Conservation (phyloP, 1,140 invertebrate species). For the Drosophila sulfurigaster region DNA sequence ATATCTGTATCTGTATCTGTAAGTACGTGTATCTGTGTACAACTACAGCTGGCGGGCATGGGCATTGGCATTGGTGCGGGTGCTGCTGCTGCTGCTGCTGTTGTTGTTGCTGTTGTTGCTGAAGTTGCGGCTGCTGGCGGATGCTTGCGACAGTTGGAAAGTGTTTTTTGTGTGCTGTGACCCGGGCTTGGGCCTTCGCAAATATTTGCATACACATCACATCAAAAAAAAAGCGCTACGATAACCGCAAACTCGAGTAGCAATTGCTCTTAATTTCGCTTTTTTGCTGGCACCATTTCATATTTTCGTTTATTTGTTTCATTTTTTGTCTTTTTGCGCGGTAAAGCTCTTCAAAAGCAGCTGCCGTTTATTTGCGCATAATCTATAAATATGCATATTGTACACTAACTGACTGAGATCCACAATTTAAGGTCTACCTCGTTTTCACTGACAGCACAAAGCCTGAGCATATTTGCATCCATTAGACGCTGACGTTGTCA, state of each 20-base stretch:
- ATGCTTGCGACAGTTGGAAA: conserved; percentile 79
- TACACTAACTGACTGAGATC: conserved; percentile 21
- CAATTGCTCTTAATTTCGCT: conserved; percentile 78
- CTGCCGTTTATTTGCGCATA: conserved; percentile 16
- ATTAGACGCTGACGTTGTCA: conserved; percentile 8
- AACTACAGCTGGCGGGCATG: conserved; percentile 49
- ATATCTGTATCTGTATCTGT: conserved; percentile 13
- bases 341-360: conserved; percentile 10
- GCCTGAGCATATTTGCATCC: neutral
- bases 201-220: conserved; percentile 70
- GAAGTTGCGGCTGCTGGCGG: conserved; percentile 61
- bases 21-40: conserved; percentile 20
- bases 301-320: no score
- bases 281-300: conserved; percentile 67
- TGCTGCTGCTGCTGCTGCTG: conserved; percentile 20
- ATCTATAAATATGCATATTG: conserved; percentile 38
- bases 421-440: neutral
- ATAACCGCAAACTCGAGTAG: conserved; percentile 71
- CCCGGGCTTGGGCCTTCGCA: conserved; percentile 43
- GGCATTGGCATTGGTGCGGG: conserved; percentile 60
- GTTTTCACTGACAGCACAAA: conserved; percentile 9
- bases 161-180: conserved; percentile 59
- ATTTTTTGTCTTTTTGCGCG: conserved; percentile 18
- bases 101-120: conserved; percentile 54
- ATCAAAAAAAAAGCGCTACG: conserved; percentile 20